Evolutionary conservation across 2,113 vertebrate species (phyloP).

Genomic region (Pycnonotus jocosus): DNA sequence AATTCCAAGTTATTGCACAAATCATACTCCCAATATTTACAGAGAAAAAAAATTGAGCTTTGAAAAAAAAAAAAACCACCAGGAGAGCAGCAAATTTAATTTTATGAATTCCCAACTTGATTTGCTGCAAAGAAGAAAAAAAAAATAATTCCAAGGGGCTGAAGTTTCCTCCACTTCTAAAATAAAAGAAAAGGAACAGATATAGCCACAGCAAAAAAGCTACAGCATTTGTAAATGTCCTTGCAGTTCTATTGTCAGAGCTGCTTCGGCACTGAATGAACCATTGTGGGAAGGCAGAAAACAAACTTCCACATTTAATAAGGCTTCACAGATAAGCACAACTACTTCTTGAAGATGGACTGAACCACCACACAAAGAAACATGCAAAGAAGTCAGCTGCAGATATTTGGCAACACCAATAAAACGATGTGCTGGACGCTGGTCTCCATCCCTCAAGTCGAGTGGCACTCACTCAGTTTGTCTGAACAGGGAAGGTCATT

Average conservation of each 20-base stretch:
- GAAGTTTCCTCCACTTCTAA: conserved; percentile 30
- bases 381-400: conserved; percentile 79
- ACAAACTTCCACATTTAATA: conserved; percentile 75
- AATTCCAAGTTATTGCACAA: conserved; percentile 93
- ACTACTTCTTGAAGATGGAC: conserved; percentile 76
- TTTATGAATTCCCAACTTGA: conserved; percentile 11
- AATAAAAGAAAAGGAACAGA: conserved; percentile 33
- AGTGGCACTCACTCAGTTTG: conserved; percentile 57
- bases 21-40: conserved; percentile 79
- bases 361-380: conserved; percentile 72
- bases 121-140: conserved; percentile 8
- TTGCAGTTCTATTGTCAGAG: conserved; percentile 50
- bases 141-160: neutral
- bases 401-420: conserved; percentile 66
- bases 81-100: neutral
- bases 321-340: conserved; percentile 85
- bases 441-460: conserved; percentile 61
- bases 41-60: conserved; percentile 71
- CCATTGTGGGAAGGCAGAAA: conserved; percentile 62
- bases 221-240: conserved; percentile 33
- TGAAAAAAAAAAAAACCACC: conserved; percentile 29
- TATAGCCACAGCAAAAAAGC: conserved; percentile 26
- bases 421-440: conserved; percentile 66
- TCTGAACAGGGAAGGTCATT: conserved; percentile 28
- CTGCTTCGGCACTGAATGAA: conserved; percentile 56